phyloP scores from a whole-genome alignment of 2,113 vertebrate species.

The Hypocryptadius cinnamomeus region DNA sequence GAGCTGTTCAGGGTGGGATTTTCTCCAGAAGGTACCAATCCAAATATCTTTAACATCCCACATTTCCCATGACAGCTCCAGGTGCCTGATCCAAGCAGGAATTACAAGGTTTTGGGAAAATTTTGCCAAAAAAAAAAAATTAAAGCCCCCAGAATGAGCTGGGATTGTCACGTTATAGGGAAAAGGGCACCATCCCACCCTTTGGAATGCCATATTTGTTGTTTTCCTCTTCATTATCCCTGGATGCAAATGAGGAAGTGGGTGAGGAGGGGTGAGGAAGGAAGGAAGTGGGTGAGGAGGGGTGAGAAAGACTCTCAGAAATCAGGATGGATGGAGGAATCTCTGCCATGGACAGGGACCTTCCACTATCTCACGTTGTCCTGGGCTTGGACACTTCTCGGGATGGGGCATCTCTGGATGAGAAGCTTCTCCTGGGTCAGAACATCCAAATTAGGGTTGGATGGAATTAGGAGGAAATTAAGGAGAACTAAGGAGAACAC shows the following conservation, averaged over 20 bases:
- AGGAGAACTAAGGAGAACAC: background rate
- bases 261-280: background rate
- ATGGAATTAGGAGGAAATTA: background rate
- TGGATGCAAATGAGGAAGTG: background rate
- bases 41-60: conserved; percentile 42
- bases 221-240: background rate
- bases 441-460: background rate
- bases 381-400: background rate
- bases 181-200: background rate
- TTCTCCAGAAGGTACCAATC: conserved; percentile 59
- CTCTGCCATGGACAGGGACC: background rate
- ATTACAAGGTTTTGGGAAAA: background rate
- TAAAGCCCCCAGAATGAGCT: background rate
- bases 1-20: conserved; percentile 63
- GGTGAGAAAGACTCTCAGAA: background rate
- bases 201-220: background rate
- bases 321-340: background rate
- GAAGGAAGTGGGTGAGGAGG: too few relatives aligned
- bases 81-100: conserved; percentile 42
- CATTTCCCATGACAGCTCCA: background rate
- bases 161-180: background rate
- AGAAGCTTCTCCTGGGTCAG: background rate
- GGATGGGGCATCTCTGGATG: background rate
- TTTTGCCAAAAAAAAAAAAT: background rate
- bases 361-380: background rate